Evolutionary conservation across 2,113 vertebrate genomes (phyloP), one percentile per base, ranked within the genome.

Genomic region (Phrynosoma platyrhinos): DNA sequence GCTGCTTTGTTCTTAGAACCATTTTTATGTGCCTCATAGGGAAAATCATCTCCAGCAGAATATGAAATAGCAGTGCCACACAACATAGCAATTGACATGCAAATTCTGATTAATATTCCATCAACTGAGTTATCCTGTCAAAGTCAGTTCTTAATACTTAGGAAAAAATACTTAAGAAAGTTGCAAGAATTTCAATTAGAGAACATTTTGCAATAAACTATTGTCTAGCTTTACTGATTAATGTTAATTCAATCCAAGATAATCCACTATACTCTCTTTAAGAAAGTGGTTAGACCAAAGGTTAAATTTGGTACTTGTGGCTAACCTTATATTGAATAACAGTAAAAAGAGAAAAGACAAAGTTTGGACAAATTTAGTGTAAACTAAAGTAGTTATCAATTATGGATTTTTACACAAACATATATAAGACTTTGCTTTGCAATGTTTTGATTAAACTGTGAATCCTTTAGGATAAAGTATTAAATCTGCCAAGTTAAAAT

Each of bases 21-120:
- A 52, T 87, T 82, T 66, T 68, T 9, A 68, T 76, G 30, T 76
- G 18, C 21, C 71, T 76, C 86, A 76, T 23, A 74, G 80, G 40
- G 40, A 66, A 82, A 76, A 76, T 36, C 9, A 76, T 75, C 27
- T 12, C 55, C 47, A 18, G 27, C 40, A 87, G 55, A 52, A 87
- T 64, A 53, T 82, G 40, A 82, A 75, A 75, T 21, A 87, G n/a
- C n/a, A 36, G 66, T 69, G n/a, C n/a, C 21, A 25, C 53, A 86
- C n/a, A 79, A 68, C 64, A 52, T 36, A 66, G 40, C 58, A 76
- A 66, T 27, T 76, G 40, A 9, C 27, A 52, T 42, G 3, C 36
- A 30, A 27, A 12, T 74, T 53, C 42, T 64, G 53, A 87, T 80
- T 80, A 87, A 79, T 87, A 79, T 72, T 62, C 68, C 36, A 81